A percentile compares a stretch with the other conserved stretches of the same genome.
These are phyloP conservation scores for Heterodera schachtii DNA, from an alignment of 1,140 invertebrate genomes.

Conservation along the genomic window DNA sequence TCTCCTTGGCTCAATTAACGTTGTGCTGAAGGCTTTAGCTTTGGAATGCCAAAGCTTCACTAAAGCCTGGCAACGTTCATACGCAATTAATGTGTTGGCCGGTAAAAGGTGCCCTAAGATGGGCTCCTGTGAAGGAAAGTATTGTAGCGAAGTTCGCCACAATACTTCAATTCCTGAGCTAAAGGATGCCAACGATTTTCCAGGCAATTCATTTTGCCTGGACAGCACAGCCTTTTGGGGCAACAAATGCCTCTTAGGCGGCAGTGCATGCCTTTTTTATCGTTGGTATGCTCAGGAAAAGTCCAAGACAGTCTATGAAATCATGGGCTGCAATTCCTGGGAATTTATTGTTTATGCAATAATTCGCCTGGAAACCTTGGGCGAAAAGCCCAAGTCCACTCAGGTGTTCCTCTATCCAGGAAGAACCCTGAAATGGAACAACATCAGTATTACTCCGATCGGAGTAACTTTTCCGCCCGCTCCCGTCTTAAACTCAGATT, in stretches of 20 bases:
- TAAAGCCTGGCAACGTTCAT: too few relatives aligned
- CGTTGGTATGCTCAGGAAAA: not conserved
- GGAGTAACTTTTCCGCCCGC: not conserved
- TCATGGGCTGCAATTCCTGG: not conserved
- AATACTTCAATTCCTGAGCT: not conserved
- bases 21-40: too few relatives aligned
- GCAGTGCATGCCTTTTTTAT: not conserved
- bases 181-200: not conserved
- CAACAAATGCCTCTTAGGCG: not conserved
- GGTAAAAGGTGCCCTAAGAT: not conserved
- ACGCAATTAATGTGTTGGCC: too few relatives aligned
- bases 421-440: not conserved
- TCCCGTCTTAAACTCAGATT: not conserved
- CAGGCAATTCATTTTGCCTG: constrained; percentile 13
- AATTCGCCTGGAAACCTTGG: not conserved
- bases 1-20: too few relatives aligned
- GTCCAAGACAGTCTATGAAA: not conserved
- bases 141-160: not conserved
- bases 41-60: too few relatives aligned
- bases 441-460: constrained; percentile 1
- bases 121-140: not conserved
- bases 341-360: not conserved
- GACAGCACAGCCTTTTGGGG: constrained; percentile 14
- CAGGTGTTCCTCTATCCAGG: not conserved
- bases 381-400: not conserved